phyloP scores from a whole-genome alignment of 1,140 invertebrate genomes.

The Lethocerus indicus region DNA sequence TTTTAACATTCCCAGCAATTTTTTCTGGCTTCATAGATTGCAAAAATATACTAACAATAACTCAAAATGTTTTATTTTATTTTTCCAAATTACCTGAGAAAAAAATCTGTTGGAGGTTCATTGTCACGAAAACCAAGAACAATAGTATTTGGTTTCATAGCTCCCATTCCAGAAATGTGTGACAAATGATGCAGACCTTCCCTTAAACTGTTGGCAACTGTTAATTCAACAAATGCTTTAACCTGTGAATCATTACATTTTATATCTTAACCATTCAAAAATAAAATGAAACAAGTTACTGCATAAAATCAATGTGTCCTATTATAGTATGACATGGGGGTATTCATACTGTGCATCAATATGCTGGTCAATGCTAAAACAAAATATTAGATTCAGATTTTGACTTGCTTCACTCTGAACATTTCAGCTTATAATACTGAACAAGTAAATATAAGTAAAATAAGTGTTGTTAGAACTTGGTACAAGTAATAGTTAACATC shows the following conservation, averaged over 20 bases:
- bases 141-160: slow-evolving; percentile 98
- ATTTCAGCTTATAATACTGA: no score
- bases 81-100: slow-evolving; percentile 22
- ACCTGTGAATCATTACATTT: slow-evolving; percentile 31
- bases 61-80: background rate
- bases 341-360: no score
- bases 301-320: background rate
- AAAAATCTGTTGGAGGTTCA: slow-evolving; percentile 54
- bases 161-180: slow-evolving; percentile 83
- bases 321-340: background rate
- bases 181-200: slow-evolving; percentile 87
- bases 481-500: no score
- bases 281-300: background rate
- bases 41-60: background rate
- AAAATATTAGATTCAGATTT: no score
- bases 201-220: slow-evolving; percentile 64
- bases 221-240: slow-evolving; percentile 95
- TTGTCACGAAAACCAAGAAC: slow-evolving; percentile 77
- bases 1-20: no score
- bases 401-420: no score
- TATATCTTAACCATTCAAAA: background rate
- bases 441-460: no score
- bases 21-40: no score
- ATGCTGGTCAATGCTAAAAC: no score
- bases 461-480: no score